Conservation (phyloP, 2,797 vertebrate species). For the Myotis pilosus region DNA sequence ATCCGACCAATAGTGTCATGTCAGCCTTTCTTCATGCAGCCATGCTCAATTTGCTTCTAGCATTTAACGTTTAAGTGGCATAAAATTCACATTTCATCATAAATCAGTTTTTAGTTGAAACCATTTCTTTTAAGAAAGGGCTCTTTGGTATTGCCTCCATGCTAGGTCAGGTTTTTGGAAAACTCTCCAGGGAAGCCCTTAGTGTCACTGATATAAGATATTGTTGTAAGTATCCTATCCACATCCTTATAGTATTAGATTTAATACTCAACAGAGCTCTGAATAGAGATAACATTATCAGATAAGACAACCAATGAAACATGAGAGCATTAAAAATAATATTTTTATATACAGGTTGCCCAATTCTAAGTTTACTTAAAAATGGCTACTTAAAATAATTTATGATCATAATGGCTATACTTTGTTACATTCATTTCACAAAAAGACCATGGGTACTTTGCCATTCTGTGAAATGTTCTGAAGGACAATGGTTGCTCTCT, state of each 20-base stretch:
- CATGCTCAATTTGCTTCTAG: background rate
- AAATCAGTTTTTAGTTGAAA: conserved; percentile 50
- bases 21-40: background rate
- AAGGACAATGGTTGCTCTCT: conserved; percentile 12
- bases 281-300: conserved; percentile 54
- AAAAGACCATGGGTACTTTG: background rate
- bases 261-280: conserved; percentile 22
- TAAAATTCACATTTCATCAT: conserved; percentile 32
- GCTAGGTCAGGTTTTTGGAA: background rate
- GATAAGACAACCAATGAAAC: conserved; percentile 31
- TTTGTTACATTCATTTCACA: conserved; percentile 11
- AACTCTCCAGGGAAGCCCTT: background rate
- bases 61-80: background rate
- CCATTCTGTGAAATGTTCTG: conserved; percentile 9
- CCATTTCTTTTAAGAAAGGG: background rate
- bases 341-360: background rate
- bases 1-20: background rate
- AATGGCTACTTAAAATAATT: background rate
- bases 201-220: background rate
- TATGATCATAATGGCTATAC: background rate
- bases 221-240: background rate
- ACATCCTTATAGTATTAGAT: background rate
- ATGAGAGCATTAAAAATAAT: background rate
- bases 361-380: conserved; percentile 39
- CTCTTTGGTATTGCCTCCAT: conserved; percentile 10